These are phyloP conservation scores for Hemitrygon akajei DNA, from an alignment of 2,797 vertebrate genomes.

Conservation along the genomic window DNA sequence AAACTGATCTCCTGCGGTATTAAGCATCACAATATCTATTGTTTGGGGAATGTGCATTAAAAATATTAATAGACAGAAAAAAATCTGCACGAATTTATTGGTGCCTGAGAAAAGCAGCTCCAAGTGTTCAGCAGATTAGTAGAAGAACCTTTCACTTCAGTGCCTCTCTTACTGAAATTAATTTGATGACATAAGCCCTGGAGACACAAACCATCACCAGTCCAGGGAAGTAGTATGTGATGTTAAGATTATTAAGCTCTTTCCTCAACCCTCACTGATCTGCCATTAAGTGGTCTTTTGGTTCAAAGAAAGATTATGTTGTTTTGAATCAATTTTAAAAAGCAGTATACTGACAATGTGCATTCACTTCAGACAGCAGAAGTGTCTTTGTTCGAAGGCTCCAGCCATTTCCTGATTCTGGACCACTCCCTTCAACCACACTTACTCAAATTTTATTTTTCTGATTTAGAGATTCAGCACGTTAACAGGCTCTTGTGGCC, in stretches of 20 bases:
- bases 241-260: conserved; percentile 26
- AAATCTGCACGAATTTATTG: conserved; percentile 32
- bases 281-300: conserved; percentile 30
- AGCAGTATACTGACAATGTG: not conserved
- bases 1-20: not conserved
- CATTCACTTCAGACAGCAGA: not conserved
- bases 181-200: conserved; percentile 30
- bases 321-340: not conserved
- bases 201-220: not conserved
- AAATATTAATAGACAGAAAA: conserved; percentile 25
- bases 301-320: conserved; percentile 29
- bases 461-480: too few relatives aligned
- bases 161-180: not conserved
- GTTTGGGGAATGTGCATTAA: conserved; percentile 34
- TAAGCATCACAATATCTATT: conserved; percentile 24
- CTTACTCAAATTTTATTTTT: too few relatives aligned
- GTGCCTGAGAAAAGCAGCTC: not conserved
- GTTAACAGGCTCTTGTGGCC: too few relatives aligned
- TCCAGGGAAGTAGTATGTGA: not conserved
- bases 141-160: not conserved
- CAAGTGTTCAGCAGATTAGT: conserved; percentile 13
- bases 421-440: not conserved
- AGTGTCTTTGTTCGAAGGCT: not conserved
- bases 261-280: conserved; percentile 4
- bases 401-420: not conserved